Evolutionary conservation across 2,113 vertebrate species (phyloP).

Genomic region (Anhinga rufa): DNA sequence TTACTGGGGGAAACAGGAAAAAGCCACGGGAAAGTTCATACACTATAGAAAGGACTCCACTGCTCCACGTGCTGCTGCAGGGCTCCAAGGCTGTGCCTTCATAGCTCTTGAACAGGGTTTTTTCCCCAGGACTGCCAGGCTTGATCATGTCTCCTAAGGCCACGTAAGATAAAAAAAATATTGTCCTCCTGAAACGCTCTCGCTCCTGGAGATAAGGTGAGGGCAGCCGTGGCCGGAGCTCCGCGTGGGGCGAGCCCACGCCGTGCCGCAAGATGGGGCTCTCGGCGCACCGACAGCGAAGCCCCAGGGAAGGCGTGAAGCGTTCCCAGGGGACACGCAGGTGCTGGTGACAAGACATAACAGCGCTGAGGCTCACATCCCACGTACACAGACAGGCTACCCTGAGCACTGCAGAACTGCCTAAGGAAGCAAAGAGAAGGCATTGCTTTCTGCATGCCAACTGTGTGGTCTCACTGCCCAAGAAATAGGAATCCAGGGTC

Average conservation of each 20-base stretch:
- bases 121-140: not conserved
- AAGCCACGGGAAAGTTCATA: not conserved
- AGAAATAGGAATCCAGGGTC: fast-evolving
- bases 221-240: not conserved
- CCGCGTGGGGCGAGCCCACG: not conserved
- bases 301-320: fast-evolving
- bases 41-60: fast-evolving
- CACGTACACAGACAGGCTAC: fast-evolving
- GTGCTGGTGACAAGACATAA: fast-evolving
- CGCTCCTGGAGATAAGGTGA: fast-evolving
- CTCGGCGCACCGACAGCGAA: not conserved
- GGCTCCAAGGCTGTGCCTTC: not conserved
- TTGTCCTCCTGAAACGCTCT: fast-evolving
- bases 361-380: fast-evolving
- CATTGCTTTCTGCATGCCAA: fast-evolving
- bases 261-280: constrained; percentile 5
- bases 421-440: not conserved
- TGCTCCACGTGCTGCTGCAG: not conserved
- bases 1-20: not conserved
- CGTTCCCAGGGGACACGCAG: fast-evolving
- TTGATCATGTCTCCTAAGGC: no score
- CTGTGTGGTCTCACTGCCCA: fast-evolving
- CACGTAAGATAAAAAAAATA: fast-evolving
- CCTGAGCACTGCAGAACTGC: not conserved
- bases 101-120: not conserved